These are phyloP conservation scores for Pseudomyrmex dendroicus DNA, from an alignment of 1,140 invertebrate species.

Conservation along the genomic window DNA sequence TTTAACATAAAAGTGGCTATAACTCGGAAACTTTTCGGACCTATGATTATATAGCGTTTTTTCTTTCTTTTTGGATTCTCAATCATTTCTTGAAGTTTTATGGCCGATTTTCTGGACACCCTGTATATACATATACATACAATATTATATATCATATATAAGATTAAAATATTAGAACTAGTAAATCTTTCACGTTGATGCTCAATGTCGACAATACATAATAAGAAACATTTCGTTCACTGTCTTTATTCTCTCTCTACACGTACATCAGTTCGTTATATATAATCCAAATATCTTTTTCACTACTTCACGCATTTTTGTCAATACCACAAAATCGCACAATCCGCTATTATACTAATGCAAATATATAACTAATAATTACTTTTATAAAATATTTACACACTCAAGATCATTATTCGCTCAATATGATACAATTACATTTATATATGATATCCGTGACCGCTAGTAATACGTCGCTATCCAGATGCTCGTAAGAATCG, in stretches of 20 bases:
- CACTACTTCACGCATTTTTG: conserved; percentile 58
- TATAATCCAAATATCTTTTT: conserved; percentile 60
- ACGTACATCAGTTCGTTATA: conserved; percentile 60
- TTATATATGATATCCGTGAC: conserved; percentile 28
- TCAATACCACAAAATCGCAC: conserved; percentile 51
- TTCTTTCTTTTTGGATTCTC: too few species aligned
- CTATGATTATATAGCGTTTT: too few species aligned
- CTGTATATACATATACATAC: too few species aligned
- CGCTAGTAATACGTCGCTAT: conserved; percentile 38
- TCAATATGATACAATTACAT: conserved; percentile 69
- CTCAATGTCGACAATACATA: neutral
- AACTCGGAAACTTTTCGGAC: too few species aligned
- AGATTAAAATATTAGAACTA: too few species aligned
- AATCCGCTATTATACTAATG: conserved; percentile 59
- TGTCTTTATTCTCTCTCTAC: conserved; percentile 58
- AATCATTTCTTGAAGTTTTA: too few species aligned
- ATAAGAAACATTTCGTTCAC: conserved; percentile 49
- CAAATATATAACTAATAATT: conserved; percentile 64
- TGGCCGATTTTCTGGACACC: too few species aligned
- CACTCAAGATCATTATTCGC: conserved; percentile 59
- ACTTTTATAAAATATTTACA: conserved; percentile 68
- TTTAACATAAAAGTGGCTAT: too few species aligned
- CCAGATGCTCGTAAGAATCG: conserved; percentile 8
- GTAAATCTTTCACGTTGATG: too few species aligned
- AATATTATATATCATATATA: too few species aligned